Base-by-base conservation (phyloP, 2,113 vertebrate species). In the Hystrix cristata region DNA sequence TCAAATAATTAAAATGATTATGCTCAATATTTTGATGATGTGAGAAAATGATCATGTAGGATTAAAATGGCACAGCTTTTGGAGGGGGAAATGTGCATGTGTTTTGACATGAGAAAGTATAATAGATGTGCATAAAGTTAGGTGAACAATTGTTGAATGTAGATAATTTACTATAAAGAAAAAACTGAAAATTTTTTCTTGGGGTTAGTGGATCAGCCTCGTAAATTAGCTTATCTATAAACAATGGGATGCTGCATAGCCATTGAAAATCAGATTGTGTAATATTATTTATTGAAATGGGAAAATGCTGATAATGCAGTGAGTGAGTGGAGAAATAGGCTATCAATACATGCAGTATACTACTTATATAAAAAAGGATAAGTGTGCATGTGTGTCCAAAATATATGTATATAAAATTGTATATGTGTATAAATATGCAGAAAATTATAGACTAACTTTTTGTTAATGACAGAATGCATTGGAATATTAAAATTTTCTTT, bases 251-350 rank as follows among this genome's bases (percentile, higher is more conserved):
- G 80, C 0, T 65, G 11, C 57, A 12, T 46, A 85, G 14, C 38
- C 27, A 57, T 14, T 86, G 69, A 69, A 90, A 79, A 62, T 62
- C 12, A 72, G 4, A 48, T 29, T 60, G 12, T 72, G 12, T 21
- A 55, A n/a, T 4, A 82, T 83, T 85, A 79, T 74, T 95, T 79
- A 74, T 69, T 87, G 23, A 97, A 95, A 84, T 84, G 27, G 14
- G 7, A 15, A 92, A 89, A 90, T 84, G 10, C 81, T 53, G n/a
- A 65, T 64, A 86, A 34, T 25, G 83, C 55, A 48, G 43, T 94
- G 78, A 67, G 5, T 80, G 34, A 59, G 18, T n/a, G 11, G 13
- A 89, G 71, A 90, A 81, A 34, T 5, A 67, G 4, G 31, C 6
- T 34, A 62, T 71, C 23, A 59, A 82, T 51, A 51, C 46, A 76